Conservation (phyloP, 1,140 invertebrate species). For the Asobara japonica region DNA sequence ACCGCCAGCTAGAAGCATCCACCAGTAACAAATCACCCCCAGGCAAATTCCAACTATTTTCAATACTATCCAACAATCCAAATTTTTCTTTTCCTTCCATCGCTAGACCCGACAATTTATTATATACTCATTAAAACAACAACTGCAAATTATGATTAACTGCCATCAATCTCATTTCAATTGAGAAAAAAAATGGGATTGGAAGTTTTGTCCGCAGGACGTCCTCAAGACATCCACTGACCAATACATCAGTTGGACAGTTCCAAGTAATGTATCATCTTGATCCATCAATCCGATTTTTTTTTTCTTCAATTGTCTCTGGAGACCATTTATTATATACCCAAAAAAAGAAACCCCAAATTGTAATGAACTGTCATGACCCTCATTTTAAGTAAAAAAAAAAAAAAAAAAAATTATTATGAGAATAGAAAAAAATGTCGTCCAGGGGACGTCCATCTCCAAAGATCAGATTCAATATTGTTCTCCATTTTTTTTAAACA, state of each 20-base stretch:
- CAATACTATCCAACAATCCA: neutral
- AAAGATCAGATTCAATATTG: neutral
- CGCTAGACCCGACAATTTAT: neutral
- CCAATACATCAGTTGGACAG: no score
- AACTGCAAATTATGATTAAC: neutral
- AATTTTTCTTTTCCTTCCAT: no score
- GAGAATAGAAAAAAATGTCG: neutral
- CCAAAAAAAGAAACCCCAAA: neutral
- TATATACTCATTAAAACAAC: neutral
- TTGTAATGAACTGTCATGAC: neutral
- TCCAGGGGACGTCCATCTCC: neutral
- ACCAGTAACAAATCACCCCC: conserved; percentile 43
- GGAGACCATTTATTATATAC: neutral
- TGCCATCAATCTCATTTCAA: neutral
- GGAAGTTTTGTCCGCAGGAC: no score
- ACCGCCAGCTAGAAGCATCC: conserved; percentile 56
- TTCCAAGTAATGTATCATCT: no score
- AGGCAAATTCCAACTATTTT: conserved; percentile 36
- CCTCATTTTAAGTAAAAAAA: neutral
- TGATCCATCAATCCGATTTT: neutral
- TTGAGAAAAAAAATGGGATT: no score
- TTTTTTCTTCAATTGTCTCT: no score
- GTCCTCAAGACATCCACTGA: no score
- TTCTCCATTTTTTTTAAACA: neutral
- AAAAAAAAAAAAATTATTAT: neutral